Conservation (phyloP, 30 jellyfish, hydroid and myxozoan species). For the Cassiopea andromeda region DNA sequence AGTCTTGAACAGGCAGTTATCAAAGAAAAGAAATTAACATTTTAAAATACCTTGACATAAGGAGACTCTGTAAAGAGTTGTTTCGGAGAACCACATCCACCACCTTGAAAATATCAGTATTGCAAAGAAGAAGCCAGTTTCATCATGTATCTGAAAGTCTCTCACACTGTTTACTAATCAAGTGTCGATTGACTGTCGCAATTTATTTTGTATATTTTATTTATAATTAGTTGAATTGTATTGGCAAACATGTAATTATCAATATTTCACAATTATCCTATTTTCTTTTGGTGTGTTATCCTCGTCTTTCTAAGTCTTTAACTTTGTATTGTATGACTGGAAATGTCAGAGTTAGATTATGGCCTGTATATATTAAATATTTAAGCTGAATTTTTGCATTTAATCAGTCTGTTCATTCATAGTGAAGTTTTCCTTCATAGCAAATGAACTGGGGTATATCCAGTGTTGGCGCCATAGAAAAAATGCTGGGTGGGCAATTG, state of each 20-base stretch:
- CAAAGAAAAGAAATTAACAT: conserved; percentile 14
- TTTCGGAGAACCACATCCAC: not conserved
- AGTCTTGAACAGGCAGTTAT: conserved; percentile 72
- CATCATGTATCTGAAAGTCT: not conserved
- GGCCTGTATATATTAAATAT: too few relatives aligned
- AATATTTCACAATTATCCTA: not conserved
- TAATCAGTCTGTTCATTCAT: too few relatives aligned
- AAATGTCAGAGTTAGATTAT: too few relatives aligned
- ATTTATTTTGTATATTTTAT: not conserved
- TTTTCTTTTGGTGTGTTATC: too few relatives aligned
- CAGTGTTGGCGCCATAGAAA: too few relatives aligned
- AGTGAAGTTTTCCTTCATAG: too few relatives aligned
- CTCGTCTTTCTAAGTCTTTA: too few relatives aligned
- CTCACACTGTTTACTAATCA: not conserved
- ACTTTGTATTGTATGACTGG: too few relatives aligned
- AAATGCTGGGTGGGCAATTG: too few relatives aligned
- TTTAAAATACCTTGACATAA: not conserved
- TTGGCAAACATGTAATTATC: not conserved
- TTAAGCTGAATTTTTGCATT: too few relatives aligned
- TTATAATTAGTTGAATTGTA: not conserved
- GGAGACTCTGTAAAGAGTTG: not conserved
- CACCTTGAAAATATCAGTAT: not conserved
- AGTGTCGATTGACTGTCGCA: not conserved
- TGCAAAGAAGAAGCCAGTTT: not conserved
- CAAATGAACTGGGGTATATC: too few relatives aligned